Conservation (phyloP, 2,888 invertebrate genomes). For the Melanchra persicariae region DNA sequence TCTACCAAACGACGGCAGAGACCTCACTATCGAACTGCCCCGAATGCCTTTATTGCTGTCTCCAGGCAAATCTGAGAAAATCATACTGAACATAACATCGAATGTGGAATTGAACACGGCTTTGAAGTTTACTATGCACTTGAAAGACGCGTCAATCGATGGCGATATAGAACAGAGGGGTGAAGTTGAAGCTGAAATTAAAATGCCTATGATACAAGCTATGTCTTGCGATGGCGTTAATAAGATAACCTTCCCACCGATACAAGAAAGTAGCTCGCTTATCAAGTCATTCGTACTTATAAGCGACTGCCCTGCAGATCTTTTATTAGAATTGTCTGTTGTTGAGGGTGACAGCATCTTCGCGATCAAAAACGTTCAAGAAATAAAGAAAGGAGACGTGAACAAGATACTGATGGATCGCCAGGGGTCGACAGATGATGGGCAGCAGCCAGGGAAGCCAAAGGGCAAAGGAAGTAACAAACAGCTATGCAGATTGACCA, state of each 20-base stretch:
- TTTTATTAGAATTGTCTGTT: constrained; percentile 80
- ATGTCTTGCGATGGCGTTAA: constrained; percentile 84
- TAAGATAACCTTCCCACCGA: constrained; percentile 78
- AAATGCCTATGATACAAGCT: constrained; percentile 83
- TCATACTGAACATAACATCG: constrained; percentile 80
- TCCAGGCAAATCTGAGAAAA: constrained; percentile 81
- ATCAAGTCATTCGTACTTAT: constrained; percentile 82
- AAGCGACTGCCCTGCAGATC: constrained; percentile 83
- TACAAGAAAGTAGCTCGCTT: constrained; percentile 74
- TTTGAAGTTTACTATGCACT: constrained; percentile 75
- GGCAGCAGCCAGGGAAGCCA: constrained; percentile 64
- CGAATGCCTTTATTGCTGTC: constrained; percentile 81
- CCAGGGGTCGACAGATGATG: constrained; percentile 73
- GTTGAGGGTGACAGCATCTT: constrained; percentile 79
- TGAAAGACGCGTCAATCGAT: constrained; percentile 83
- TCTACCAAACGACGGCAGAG: constrained; percentile 71
- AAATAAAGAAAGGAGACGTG: constrained; percentile 83
- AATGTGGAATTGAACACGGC: constrained; percentile 76
- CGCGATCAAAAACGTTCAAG: constrained; percentile 81
- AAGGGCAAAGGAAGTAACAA: constrained; percentile 78
- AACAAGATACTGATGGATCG: constrained; percentile 81
- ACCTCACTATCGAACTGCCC: constrained; percentile 82
- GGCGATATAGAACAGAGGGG: constrained; percentile 78
- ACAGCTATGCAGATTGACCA: constrained; percentile 82
- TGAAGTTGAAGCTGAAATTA: constrained; percentile 75